Percentiles rank a stretch among this genome's conserved stretches.
Evolutionary conservation across 2,888 invertebrate species (phyloP).

Genomic region (Micropterix aruncella): DNA sequence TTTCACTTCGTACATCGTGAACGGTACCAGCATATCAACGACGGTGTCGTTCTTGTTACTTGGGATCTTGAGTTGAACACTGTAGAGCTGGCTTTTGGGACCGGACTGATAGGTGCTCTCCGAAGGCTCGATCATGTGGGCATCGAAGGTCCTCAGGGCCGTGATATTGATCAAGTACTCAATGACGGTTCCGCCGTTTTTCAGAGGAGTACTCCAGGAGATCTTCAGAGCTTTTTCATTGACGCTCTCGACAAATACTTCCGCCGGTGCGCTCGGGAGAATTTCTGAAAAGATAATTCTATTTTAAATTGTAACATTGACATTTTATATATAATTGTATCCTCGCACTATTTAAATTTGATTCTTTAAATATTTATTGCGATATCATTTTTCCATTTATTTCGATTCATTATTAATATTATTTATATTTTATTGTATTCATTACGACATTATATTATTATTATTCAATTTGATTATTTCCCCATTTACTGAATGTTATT

Average conservation of each 20-base stretch:
- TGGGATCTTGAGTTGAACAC: constrained; percentile 39
- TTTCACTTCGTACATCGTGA: constrained; percentile 72
- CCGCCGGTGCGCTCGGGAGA: constrained; percentile 60
- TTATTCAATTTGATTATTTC: no score
- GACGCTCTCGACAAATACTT: constrained; percentile 56
- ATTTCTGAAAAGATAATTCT: constrained; percentile 39
- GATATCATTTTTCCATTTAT: no score
- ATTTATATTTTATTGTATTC: no score
- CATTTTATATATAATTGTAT: no score
- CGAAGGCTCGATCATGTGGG: constrained; percentile 33
- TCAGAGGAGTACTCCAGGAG: constrained; percentile 52
- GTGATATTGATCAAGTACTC: constrained; percentile 62
- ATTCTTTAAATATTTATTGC: no score
- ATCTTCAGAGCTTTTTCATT: constrained; percentile 59
- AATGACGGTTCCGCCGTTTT: constrained; percentile 47
- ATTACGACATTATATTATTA: no score
- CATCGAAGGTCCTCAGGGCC: constrained; percentile 53
- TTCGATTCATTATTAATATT: no score
- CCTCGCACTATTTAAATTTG: no score
- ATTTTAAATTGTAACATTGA: no score
- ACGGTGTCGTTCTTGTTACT: constrained; percentile 42
- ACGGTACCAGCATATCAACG: constrained; percentile 51
- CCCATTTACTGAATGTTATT: no score
- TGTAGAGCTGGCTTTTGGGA: constrained; percentile 20
- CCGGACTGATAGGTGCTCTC: constrained; percentile 23